These are phyloP conservation scores for Jordanella pulchra DNA, from an alignment of 2,797 vertebrate genomes.

Conservation along the genomic window DNA sequence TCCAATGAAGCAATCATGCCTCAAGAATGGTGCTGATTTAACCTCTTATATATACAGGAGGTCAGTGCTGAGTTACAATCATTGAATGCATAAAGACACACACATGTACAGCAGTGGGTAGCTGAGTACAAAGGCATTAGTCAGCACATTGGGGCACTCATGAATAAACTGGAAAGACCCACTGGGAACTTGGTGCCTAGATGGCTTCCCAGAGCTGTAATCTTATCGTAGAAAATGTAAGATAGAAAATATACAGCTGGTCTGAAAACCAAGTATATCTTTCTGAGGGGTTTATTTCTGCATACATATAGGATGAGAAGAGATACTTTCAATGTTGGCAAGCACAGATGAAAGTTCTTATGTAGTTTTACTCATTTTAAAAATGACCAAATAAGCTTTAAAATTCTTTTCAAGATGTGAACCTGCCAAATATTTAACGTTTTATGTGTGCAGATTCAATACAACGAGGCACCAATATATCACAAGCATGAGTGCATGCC, in stretches of 20 bases:
- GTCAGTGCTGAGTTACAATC: constrained; percentile 24
- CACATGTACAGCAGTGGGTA: not conserved
- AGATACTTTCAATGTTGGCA: not conserved
- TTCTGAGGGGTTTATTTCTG: constrained; percentile 32
- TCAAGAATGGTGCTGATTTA: constrained; percentile 22
- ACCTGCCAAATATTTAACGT: not conserved
- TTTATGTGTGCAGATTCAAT: too few species aligned
- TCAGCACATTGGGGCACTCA: not conserved
- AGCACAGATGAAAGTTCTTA: not conserved
- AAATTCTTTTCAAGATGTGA: too few species aligned
- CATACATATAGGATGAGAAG: constrained; percentile 14
- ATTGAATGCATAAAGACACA: constrained; percentile 9
- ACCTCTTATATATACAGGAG: constrained; percentile 11
- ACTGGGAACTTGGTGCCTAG: constrained; percentile 40
- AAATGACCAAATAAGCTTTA: not conserved
- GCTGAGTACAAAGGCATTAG: not conserved
- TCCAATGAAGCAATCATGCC: constrained; percentile 32
- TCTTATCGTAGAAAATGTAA: constrained; percentile 51
- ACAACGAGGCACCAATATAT: too few species aligned
- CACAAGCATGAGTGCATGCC: too few species aligned
- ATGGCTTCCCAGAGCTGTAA: constrained; percentile 56
- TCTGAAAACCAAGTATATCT: constrained; percentile 48
- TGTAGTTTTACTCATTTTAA: not conserved
- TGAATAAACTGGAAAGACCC: constrained; percentile 1
- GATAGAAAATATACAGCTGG: constrained; percentile 44